A percentile compares a stretch with the other conserved stretches of the same genome.
These are phyloP conservation scores for Botrylloides violaceus DNA, from an alignment of 23 tunicate species.

Conservation along the genomic window DNA sequence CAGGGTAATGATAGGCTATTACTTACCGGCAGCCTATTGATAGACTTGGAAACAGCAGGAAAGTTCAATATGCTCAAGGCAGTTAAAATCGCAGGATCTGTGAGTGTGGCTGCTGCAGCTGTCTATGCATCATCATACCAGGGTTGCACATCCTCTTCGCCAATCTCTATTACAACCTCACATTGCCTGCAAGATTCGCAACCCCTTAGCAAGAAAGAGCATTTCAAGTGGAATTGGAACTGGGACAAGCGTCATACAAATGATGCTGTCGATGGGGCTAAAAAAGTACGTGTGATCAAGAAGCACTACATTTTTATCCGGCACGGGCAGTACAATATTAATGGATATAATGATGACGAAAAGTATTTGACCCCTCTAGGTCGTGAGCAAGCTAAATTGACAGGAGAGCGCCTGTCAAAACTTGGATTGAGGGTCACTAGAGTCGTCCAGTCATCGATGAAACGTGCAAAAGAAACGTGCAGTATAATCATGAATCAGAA, in stretches of 20 bases:
- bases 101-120: too few relatives aligned
- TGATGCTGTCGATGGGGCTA: not conserved
- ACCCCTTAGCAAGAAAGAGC: not conserved
- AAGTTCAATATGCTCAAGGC: too few relatives aligned
- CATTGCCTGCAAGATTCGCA: too few relatives aligned
- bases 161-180: too few relatives aligned
- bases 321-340: slow-evolving; percentile 77
- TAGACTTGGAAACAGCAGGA: too few relatives aligned
- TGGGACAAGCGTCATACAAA: slow-evolving; percentile 12
- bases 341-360: slow-evolving; percentile 39
- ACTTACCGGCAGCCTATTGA: too few relatives aligned
- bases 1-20: too few relatives aligned
- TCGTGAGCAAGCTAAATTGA: slow-evolving; percentile 57
- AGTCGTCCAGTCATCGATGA: slow-evolving; percentile 57
- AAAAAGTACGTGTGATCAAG: not conserved
- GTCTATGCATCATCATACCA: too few relatives aligned
- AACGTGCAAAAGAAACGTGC: slow-evolving; percentile 71
- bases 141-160: too few relatives aligned
- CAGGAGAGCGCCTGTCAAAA: slow-evolving; percentile 53
- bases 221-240: slow-evolving; percentile 2
- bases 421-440: slow-evolving; percentile 33
- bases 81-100: too few relatives aligned
- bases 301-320: slow-evolving; percentile 54
- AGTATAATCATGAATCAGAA: slow-evolving; percentile 45
- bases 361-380: slow-evolving; percentile 56